Evolutionary conservation across 2,888 invertebrate species (phyloP), one percentile per base, ranked within the genome.

Genomic region (Caenorhabditis wallacei): DNA sequence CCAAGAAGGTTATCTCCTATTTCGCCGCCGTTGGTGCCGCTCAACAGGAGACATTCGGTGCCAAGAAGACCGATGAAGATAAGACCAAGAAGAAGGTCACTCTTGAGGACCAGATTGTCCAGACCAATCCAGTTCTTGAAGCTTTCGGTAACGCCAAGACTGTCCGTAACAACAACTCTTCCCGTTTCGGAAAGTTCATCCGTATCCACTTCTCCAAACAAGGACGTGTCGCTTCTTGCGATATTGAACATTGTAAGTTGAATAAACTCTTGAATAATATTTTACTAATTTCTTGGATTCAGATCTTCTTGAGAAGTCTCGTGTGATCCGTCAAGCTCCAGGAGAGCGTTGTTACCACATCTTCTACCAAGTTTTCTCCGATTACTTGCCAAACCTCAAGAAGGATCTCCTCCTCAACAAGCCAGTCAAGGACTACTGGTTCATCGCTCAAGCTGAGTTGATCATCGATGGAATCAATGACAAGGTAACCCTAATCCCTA

Each of bases 111-210:
- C 98, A 99, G 94, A 98, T 99, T 94, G 97, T 99, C 92, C 98
- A 98, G 83, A 98, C 98, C 94, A 99, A 99, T 94, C 97, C 97
- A 92, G 97, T 98, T 92, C 96, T 98, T 94, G 97, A 98, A 95
- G 97, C 97, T 92, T 98, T 97, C 94, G 97, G 97, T 96, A 98
- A 98, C 95, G 97, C 97, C 93, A 97, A 97, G 95, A 98, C 97
- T 93, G 97, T 97, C 94, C 96, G 98, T 95, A 99, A 99, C 94
- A 98, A 99, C 94, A 99, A 99, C 96, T 98, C 98, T 87, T 99
- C 98, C 90, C 97, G 98, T 95, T 99, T 99, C 96, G 98, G 97
- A 95, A 99, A 99, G 96, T 99, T 99, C 95, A 99, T 99, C 95
- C 97, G 99, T 95, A 99, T 99, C 93, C 99, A 99, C 94, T 99